Conservation (phyloP, 2,113 vertebrate species). For the Takifugu flavidus region DNA sequence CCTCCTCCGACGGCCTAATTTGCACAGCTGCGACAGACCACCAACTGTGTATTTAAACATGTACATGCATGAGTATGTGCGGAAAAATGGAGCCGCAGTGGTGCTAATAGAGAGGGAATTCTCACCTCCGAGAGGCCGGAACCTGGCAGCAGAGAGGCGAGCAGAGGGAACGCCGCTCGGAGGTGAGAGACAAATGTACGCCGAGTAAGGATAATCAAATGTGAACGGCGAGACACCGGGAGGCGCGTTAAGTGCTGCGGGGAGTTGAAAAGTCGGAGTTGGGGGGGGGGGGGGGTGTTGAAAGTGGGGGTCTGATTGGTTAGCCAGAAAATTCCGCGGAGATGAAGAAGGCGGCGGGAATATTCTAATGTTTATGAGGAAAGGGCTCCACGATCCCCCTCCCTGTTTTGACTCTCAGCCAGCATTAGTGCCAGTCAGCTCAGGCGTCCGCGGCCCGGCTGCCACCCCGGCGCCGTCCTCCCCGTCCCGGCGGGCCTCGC, state of each 20-base stretch:
- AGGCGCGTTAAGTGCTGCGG: conserved; percentile 45
- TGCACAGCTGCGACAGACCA: conserved; percentile 69
- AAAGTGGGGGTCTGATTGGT: conserved; percentile 12
- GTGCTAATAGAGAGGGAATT: conserved; percentile 18
- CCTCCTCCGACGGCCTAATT: conserved; percentile 83
- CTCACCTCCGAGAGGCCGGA: conserved; percentile 2
- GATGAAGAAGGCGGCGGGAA: conserved; percentile 40
- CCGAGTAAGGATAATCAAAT: conserved; percentile 41
- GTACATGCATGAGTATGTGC: not conserved
- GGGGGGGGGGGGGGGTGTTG: conserved; percentile 22
- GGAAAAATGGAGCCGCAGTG: conserved; percentile 10
- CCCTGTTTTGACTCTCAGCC: conserved; percentile 24
- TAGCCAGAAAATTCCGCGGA: conserved; percentile 14
- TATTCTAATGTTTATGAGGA: conserved; percentile 30
- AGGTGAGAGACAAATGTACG: conserved; percentile 30
- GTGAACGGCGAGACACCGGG: conserved; percentile 38
- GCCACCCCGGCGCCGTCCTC: conserved; percentile 31
- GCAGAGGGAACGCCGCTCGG: conserved; percentile 2
- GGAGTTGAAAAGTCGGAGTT: conserved; percentile 34
- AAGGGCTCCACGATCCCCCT: conserved; percentile 6
- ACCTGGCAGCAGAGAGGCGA: no score
- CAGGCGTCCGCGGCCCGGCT: conserved; percentile 26
- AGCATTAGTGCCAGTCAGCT: conserved; percentile 49
- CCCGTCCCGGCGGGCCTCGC: conserved; percentile 40
- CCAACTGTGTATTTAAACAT: not conserved